Evolutionary conservation across 2,888 invertebrate species (phyloP), one percentile per base, ranked within the genome.

Genomic region (Capitulum mitella): DNA sequence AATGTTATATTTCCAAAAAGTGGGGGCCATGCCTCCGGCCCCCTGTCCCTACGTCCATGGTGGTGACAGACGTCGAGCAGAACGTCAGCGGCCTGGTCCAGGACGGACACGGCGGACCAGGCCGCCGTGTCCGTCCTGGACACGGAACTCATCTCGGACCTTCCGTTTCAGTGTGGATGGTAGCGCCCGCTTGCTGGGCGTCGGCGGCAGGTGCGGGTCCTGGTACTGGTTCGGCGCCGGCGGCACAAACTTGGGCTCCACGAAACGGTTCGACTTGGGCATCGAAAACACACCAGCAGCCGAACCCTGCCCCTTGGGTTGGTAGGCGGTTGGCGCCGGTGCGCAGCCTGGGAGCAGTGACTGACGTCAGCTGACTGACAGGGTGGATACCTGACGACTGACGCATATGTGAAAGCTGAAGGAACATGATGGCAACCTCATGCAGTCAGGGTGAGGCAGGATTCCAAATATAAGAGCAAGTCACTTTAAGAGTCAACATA

Each of bases 181-280:
- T 12, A 29, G 58, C 40, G 70, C 40, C 40, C 37, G 37, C 22
- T 40, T 70, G 70, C 70, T 40, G 37, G 70, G 70, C 1, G 70
- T 70, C 26, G 70, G 40, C 37, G 70, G 70, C 40, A 70, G 40
- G 10, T 26, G 70, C 70, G 37, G 10, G 26, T 76, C 46, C 46
- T 76, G 76, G 76, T 76, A 76, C 29, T 76, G 76, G 32, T 43
- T 48, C 14, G 76, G 76, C n/a, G 46, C 76, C 26, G 76, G 76
- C 46, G 46, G 29, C 46, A 43, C 76, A 16, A 48, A 43, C 16
- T 48, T 43, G 29, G 76, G 46, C 48, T 76, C 46, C 46, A 76
- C 76, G 32, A 76, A 76, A 3, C 76, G 76, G 19, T 29, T 48
- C 16, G 76, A 76, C 76, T 76, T 76, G 12, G 76, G 29, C 29